phyloP scores from a whole-genome alignment of 2,797 vertebrate genomes.

The Gymnothorax reevesii region DNA sequence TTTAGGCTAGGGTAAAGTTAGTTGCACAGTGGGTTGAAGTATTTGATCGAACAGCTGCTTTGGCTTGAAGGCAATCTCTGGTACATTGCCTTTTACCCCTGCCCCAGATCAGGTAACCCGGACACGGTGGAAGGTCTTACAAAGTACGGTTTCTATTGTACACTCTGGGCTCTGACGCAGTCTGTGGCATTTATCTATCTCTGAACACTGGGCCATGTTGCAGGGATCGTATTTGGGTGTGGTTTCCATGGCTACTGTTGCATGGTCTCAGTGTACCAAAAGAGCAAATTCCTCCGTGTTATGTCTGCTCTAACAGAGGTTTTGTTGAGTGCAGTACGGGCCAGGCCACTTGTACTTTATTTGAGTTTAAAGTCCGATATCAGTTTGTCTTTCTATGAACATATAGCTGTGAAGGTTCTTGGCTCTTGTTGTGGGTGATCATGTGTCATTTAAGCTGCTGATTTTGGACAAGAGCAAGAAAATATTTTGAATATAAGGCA shows the following conservation, averaged over 20 bases:
- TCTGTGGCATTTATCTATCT: constrained; percentile 35
- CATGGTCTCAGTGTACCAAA: constrained; percentile 38
- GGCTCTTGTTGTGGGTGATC: neutral
- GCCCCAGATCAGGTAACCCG: neutral
- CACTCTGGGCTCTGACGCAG: neutral
- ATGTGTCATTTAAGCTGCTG: constrained; percentile 2
- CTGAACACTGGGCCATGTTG: constrained; percentile 30
- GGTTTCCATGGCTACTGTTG: constrained; percentile 23
- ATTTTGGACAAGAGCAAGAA: constrained; percentile 41
- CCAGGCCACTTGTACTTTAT: neutral
- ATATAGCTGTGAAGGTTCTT: neutral
- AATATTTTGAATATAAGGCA: constrained; percentile 34
- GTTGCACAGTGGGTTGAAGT: neutral
- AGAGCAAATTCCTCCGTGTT: neutral
- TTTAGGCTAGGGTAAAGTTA: neutral
- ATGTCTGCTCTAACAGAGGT: neutral
- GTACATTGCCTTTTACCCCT: constrained; percentile 15
- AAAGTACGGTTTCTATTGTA: neutral
- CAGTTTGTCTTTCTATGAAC: neutral
- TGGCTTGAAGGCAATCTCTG: constrained; percentile 23
- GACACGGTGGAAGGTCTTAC: neutral
- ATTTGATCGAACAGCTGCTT: neutral
- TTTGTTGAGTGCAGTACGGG: neutral
- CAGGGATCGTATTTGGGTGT: constrained; percentile 30
- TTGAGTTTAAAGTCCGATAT: neutral